A percentile compares a stretch with the other conserved stretches of the same genome.
phyloP scores from a whole-genome alignment of 2,113 vertebrate genomes.

The Numenius arquata region DNA sequence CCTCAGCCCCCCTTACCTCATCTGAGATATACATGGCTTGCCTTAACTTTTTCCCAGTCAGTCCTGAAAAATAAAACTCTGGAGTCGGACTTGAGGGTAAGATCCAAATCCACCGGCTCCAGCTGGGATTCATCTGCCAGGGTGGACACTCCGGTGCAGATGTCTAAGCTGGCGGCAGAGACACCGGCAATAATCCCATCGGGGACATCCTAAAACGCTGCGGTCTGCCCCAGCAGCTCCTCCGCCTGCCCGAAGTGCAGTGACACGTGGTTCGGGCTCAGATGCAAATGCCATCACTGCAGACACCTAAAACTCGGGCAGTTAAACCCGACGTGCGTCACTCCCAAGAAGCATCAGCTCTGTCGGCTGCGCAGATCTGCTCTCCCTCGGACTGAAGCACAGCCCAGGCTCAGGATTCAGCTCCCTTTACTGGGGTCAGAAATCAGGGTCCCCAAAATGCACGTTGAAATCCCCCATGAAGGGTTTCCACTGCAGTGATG shows the following conservation, averaged over 20 bases:
- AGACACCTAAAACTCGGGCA: background rate
- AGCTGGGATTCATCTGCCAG: background rate
- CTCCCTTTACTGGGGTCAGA: background rate
- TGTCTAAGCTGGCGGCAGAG: background rate
- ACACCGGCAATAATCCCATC: background rate
- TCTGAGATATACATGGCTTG: background rate
- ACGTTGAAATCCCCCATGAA: rapidly evolving
- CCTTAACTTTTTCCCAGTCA: background rate
- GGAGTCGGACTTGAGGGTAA: background rate
- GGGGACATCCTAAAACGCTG: background rate
- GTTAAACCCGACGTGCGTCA: rapidly evolving
- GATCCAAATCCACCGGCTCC: background rate
- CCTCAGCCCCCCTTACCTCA: background rate
- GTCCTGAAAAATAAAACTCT: background rate
- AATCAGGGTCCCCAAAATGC: rapidly evolving
- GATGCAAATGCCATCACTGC: background rate
- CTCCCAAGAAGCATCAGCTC: background rate
- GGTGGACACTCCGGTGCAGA: background rate
- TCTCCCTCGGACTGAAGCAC: rapidly evolving
- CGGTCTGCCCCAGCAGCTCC: background rate
- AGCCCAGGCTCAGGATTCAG: background rate
- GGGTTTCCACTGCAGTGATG: background rate
- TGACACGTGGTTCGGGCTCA: background rate
- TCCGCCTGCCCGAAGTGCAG: background rate
- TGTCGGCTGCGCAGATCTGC: rapidly evolving